phyloP scores from a whole-genome alignment of 2,888 invertebrate genomes.

The Anticlea derivata region DNA sequence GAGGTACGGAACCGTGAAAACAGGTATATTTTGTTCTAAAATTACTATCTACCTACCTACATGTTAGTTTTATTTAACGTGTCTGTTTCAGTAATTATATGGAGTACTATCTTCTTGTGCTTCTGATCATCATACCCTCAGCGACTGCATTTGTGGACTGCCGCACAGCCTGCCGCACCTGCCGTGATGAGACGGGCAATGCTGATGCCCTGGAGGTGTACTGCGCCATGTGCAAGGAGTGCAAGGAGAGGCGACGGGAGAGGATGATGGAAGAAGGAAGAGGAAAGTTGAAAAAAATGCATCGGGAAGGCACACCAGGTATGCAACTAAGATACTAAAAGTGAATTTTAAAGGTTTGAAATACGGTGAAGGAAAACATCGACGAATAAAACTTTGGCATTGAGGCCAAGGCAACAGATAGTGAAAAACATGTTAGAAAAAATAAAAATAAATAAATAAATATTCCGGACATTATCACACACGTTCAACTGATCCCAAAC shows the following conservation, averaged over 20 bases:
- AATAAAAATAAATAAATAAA: too few relatives aligned
- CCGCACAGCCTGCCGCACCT: slow-evolving; percentile 56
- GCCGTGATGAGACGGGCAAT: slow-evolving; percentile 43
- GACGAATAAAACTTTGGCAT: too few relatives aligned
- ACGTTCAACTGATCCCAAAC: too few relatives aligned
- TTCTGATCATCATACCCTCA: slow-evolving; percentile 39
- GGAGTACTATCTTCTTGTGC: slow-evolving; percentile 27
- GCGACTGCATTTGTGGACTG: slow-evolving; percentile 54
- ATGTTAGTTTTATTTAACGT: not conserved
- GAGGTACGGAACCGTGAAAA: too few relatives aligned
- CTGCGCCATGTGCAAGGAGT: slow-evolving; percentile 72
- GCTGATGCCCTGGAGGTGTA: slow-evolving; percentile 57
- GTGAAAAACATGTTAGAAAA: too few relatives aligned
- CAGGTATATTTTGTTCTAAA: too few relatives aligned
- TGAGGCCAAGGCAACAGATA: too few relatives aligned
- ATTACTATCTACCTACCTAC: too few relatives aligned
- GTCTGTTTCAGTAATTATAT: slow-evolving; percentile 34
- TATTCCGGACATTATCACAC: too few relatives aligned
- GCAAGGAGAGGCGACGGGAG: slow-evolving; percentile 52
- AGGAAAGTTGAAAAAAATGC: not conserved
- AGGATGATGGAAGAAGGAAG: slow-evolving; percentile 23
- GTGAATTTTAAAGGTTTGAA: too few relatives aligned
- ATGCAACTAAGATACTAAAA: not conserved
- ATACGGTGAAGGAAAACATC: too few relatives aligned
- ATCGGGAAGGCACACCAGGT: not conserved